These are phyloP conservation scores for Neoniphon sammara DNA, from an alignment of 2,797 vertebrate species.

Conservation along the genomic window DNA sequence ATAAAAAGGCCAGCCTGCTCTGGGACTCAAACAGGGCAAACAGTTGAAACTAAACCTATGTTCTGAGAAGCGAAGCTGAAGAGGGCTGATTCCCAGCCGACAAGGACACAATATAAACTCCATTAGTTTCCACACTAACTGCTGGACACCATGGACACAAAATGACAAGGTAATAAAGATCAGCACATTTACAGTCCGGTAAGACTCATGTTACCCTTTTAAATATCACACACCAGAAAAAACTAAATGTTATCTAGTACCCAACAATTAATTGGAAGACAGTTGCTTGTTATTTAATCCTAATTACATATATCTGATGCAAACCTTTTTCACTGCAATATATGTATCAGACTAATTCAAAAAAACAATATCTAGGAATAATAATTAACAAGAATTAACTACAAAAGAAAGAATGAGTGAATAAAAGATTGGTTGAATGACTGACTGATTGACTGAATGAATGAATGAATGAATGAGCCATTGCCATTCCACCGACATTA, in stretches of 20 bases:
- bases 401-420: no score
- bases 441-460: constrained; percentile 19
- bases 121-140: constrained; percentile 36
- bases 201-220: neutral
- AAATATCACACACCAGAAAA: no score
- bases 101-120: constrained; percentile 43
- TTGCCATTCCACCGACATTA: constrained; percentile 35
- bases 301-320: no score
- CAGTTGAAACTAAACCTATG: constrained; percentile 41
- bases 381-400: no score
- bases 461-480: constrained; percentile 22
- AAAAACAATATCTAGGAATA: no score
- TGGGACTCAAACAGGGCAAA: constrained; percentile 51
- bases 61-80: constrained; percentile 37
- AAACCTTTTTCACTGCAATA: no score
- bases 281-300: no score
- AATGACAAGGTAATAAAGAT: constrained; percentile 20
- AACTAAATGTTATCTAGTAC: no score
- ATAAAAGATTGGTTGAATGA: neutral
- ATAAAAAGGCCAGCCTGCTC: constrained; percentile 45
- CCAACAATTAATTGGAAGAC: no score
- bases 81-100: constrained; percentile 43
- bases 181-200: constrained; percentile 1
- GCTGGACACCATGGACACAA: constrained; percentile 21
- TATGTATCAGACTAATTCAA: no score